A percentile compares a stretch with the other conserved stretches of the same genome.
phyloP scores from a whole-genome alignment of 2,888 invertebrate genomes.

The Cartodere bifasciata region DNA sequence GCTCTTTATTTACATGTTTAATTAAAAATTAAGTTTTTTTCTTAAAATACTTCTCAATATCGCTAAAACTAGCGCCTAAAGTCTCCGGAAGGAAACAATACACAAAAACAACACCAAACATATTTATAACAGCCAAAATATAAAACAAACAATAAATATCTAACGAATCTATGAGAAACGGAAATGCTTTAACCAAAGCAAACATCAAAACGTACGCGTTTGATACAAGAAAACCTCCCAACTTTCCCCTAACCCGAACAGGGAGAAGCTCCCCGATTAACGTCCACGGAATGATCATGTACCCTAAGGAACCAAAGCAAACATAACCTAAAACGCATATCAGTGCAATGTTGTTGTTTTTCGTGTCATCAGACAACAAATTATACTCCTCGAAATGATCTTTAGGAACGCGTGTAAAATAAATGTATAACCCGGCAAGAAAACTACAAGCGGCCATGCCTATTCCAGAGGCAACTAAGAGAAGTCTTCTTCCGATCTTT shows the following conservation, averaged over 20 bases:
- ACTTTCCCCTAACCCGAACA: constrained; percentile 38
- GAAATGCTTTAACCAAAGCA: constrained; percentile 39
- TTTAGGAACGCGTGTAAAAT: constrained; percentile 18
- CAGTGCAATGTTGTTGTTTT: constrained; percentile 33
- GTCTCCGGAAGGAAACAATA: constrained; percentile 44
- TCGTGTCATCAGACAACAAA: constrained; percentile 18
- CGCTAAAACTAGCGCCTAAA: constrained; percentile 40
- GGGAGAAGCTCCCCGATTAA: constrained; percentile 42
- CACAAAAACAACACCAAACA: constrained; percentile 35
- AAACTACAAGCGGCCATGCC: constrained; percentile 42
- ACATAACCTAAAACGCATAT: constrained; percentile 39
- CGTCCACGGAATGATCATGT: constrained; percentile 46
- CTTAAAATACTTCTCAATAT: constrained; percentile 40
- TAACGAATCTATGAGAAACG: constrained; percentile 33
- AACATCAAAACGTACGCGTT: constrained; percentile 44
- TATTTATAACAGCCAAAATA: constrained; percentile 35
- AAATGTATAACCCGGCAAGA: constrained; percentile 27
- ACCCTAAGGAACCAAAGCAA: constrained; percentile 40
- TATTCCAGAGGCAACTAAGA: constrained; percentile 39
- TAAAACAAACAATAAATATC: constrained; percentile 37
- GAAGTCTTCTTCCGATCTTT: constrained; percentile 36
- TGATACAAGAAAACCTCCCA: constrained; percentile 40
- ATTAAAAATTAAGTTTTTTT: no score
- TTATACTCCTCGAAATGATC: constrained; percentile 21
- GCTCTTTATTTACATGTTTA: no score